Evolutionary conservation across 1,140 invertebrate species (phyloP).

Genomic region (Drosophila sp.): DNA sequence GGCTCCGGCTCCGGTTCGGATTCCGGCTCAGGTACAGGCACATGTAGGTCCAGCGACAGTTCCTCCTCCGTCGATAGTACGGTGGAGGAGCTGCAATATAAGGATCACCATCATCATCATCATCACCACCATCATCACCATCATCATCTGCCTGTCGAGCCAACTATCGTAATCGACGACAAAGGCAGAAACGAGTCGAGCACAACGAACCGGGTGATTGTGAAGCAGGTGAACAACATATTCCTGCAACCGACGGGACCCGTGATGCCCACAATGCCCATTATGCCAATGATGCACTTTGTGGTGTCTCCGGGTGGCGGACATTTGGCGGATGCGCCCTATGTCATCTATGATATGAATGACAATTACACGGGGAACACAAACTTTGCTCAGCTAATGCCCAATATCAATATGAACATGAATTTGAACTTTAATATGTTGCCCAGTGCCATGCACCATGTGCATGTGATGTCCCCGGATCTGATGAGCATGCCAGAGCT

Average conservation of each 20-base stretch:
- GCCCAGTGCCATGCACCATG: background rate
- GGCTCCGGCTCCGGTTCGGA: no score
- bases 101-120: background rate
- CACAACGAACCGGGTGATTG: background rate
- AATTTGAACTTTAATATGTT: slow-evolving; percentile 12
- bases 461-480: background rate
- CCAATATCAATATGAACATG: slow-evolving; percentile 12
- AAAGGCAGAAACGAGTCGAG: background rate
- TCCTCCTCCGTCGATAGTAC: slow-evolving; percentile 12
- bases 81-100: background rate
- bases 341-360: slow-evolving; percentile 8
- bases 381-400: background rate
- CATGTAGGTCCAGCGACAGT: background rate
- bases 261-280: slow-evolving; percentile 29
- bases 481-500: slow-evolving; percentile 1
- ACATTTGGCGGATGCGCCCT: background rate
- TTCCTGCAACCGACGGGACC: slow-evolving; percentile 32
- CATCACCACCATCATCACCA: background rate
- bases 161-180: background rate
- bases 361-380: background rate
- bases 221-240: slow-evolving; percentile 17
- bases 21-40: no score
- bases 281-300: slow-evolving; percentile 27
- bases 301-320: background rate
- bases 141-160: background rate